phyloP scores from a whole-genome alignment of 1,140 invertebrate species.

The Caenorhabditis remanei region DNA sequence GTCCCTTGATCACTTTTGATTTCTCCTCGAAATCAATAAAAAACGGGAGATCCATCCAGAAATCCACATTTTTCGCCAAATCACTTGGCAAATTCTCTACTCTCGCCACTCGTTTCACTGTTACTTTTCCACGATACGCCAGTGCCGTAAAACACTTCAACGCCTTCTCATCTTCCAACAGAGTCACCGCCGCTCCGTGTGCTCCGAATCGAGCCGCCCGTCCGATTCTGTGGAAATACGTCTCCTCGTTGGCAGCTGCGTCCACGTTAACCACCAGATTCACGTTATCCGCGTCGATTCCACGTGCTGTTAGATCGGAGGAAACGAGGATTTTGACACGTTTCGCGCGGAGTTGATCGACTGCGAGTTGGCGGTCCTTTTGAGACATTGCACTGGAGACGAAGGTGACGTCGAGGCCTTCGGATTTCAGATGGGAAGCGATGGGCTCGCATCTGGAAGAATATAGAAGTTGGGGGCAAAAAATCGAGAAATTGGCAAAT shows the following conservation, averaged over 20 bases:
- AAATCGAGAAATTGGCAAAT: no score
- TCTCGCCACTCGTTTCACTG: background rate
- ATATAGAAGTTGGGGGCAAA: background rate
- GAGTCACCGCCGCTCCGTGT: slow-evolving; percentile 64
- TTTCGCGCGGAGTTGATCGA: slow-evolving; percentile 85
- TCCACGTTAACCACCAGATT: slow-evolving; percentile 95
- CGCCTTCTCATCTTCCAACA: slow-evolving; percentile 63
- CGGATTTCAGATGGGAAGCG: slow-evolving; percentile 82
- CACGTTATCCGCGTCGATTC: slow-evolving; percentile 92
- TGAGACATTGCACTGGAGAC: slow-evolving; percentile 87
- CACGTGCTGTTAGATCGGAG: slow-evolving; percentile 86
- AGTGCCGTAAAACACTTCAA: slow-evolving; percentile 55
- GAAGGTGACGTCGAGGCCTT: slow-evolving; percentile 84
- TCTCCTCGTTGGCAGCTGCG: slow-evolving; percentile 85
- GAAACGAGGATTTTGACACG: slow-evolving; percentile 88
- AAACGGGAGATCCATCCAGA: background rate
- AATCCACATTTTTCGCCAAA: slow-evolving; percentile 17
- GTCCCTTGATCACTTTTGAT: background rate
- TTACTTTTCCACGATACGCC: slow-evolving; percentile 51
- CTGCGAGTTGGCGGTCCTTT: slow-evolving; percentile 84
- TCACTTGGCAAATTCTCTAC: background rate
- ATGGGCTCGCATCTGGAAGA: slow-evolving; percentile 81
- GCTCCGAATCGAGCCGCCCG: slow-evolving; percentile 87
- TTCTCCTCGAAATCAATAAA: background rate
- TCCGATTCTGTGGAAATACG: slow-evolving; percentile 95